phyloP scores from a whole-genome alignment of 2,888 invertebrate species.

The Apocheima hispidaria region DNA sequence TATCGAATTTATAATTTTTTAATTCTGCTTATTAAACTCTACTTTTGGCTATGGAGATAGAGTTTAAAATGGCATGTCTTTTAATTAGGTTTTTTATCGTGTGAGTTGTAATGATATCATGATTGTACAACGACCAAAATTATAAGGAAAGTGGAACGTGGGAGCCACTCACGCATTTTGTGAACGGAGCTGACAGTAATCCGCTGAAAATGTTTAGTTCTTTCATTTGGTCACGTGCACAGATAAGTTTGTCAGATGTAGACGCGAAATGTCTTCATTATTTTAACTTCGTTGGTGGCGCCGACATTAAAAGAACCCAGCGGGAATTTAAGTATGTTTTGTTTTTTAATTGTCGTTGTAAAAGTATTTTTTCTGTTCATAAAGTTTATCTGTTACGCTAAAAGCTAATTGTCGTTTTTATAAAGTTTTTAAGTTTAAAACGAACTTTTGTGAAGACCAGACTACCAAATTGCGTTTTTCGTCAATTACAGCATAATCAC shows the following conservation, averaged over 20 bases:
- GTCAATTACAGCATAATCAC: too few species aligned
- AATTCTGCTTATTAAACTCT: constrained; percentile 5
- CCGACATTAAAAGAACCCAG: constrained; percentile 37
- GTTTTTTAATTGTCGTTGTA: constrained; percentile 22
- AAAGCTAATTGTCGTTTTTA: constrained; percentile 22
- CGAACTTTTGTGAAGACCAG: not conserved
- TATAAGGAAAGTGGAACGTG: not conserved
- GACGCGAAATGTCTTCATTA: constrained; percentile 77
- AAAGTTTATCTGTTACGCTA: constrained; percentile 27
- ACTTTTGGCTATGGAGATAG: constrained; percentile 10
- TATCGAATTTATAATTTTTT: constrained; percentile 37
- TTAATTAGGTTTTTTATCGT: constrained; percentile 56
- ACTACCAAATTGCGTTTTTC: too few species aligned
- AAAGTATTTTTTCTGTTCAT: constrained; percentile 22
- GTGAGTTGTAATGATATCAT: constrained; percentile 60
- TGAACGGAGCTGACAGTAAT: not conserved
- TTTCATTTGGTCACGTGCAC: not conserved
- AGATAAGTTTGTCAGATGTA: constrained; percentile 29
- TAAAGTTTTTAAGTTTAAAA: constrained; percentile 3
- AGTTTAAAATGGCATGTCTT: constrained; percentile 21
- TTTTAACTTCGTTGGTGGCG: constrained; percentile 72
- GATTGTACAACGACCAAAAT: constrained; percentile 49
- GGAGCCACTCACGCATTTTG: not conserved
- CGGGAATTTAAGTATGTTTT: constrained; percentile 20
- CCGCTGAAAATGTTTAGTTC: not conserved